Conservation (phyloP, 2,888 invertebrate species). For the Dolomedes plantarius region DNA sequence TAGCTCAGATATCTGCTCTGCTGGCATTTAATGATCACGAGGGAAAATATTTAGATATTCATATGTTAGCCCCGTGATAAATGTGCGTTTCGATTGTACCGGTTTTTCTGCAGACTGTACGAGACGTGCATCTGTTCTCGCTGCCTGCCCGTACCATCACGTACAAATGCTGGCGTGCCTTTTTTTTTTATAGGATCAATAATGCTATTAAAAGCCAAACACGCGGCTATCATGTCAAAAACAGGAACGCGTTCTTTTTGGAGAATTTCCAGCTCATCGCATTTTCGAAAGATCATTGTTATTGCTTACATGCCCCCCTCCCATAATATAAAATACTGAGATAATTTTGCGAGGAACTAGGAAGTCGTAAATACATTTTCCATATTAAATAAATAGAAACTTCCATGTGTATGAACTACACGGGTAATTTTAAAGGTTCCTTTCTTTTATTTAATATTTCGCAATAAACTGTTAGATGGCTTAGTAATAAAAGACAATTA, state of each 20-base stretch:
- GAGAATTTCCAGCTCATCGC: conserved; percentile 18
- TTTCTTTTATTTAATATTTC: too few relatives aligned
- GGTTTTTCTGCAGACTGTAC: neutral
- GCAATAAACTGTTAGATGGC: too few relatives aligned
- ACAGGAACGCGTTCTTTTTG: conserved; percentile 4
- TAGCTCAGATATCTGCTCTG: neutral
- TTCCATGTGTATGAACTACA: too few relatives aligned
- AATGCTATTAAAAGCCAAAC: conserved; percentile 10
- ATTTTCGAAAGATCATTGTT: neutral
- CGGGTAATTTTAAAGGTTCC: too few relatives aligned
- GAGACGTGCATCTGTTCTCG: neutral
- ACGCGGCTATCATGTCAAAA: conserved; percentile 12
- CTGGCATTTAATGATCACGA: neutral
- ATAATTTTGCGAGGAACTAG: too few relatives aligned
- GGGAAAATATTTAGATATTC: neutral
- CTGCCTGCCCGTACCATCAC: neutral
- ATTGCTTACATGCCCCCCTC: neutral
- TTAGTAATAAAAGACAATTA: too few relatives aligned
- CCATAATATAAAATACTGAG: neutral
- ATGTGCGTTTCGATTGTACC: neutral
- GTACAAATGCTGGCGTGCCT: neutral
- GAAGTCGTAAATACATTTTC: too few relatives aligned
- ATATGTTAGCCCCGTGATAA: neutral
- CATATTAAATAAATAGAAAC: too few relatives aligned
- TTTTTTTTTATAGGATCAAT: conserved; percentile 15